Conservation (phyloP, 1,140 invertebrate genomes). For the silkworm (Bombyx mori) region ASM3026992v2 NC_085118.1:7401001-7401500, state of each 20-base stretch:
- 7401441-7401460: conserved; percentile 63
- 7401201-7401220: too few relatives aligned
- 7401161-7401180: conserved; percentile 17
- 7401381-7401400: conserved; percentile 71
- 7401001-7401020: conserved; percentile 13
- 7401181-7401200: too few relatives aligned
- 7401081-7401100: conserved; percentile 30
- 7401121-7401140: too few relatives aligned
- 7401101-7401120: conserved; percentile 34
- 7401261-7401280: conserved; percentile 65
- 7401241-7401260: conserved; percentile 17
- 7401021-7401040: conserved; percentile 19
- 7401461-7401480: conserved; percentile 67
- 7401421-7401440: conserved; percentile 65
- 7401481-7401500: conserved; percentile 64
- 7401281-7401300: conserved; percentile 61
- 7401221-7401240: too few relatives aligned
- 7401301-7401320: conserved; percentile 55
- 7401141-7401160: conserved; percentile 43
- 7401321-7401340: conserved; percentile 62
- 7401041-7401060: conserved; percentile 24
- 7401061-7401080: conserved; percentile 17
- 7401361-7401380: conserved; percentile 66
- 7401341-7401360: conserved; percentile 68
- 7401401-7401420: conserved; percentile 71